Evolutionary conservation across 2,888 invertebrate genomes (phyloP).

Genomic region (Pachycephus smyrnensis): DNA sequence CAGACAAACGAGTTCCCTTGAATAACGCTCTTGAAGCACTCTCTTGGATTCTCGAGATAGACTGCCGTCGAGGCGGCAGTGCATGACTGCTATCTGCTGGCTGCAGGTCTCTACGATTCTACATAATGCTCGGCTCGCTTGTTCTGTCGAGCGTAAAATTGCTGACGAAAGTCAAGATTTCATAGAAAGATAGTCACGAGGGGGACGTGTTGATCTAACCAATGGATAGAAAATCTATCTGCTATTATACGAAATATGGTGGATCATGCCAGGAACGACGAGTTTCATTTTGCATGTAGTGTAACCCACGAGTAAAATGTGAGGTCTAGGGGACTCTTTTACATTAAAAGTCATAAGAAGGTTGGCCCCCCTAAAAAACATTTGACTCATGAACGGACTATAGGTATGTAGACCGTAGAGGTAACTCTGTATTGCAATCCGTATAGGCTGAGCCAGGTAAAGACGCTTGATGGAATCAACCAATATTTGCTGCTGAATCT

Average conservation of each 20-base stretch:
- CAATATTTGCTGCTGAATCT: too few species aligned
- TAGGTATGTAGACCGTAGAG: too few species aligned
- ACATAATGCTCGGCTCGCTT: slow-evolving; percentile 35
- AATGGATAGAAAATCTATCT: not conserved
- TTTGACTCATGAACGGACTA: too few species aligned
- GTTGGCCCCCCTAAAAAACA: too few species aligned
- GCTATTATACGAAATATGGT: too few species aligned
- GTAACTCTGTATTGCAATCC: too few species aligned
- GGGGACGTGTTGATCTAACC: not conserved
- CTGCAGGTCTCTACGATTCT: not conserved
- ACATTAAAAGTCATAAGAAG: too few species aligned
- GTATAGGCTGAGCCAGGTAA: too few species aligned
- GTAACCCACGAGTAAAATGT: not conserved
- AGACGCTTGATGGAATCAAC: too few species aligned
- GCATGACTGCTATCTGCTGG: not conserved
- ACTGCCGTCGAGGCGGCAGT: not conserved
- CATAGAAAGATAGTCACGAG: slow-evolving; percentile 27
- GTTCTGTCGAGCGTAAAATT: slow-evolving; percentile 50
- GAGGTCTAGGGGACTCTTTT: too few species aligned
- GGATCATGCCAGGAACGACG: not conserved
- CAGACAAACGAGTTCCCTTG: not conserved
- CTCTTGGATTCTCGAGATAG: not conserved
- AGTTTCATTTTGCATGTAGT: not conserved
- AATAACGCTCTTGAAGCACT: not conserved
- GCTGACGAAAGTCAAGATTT: slow-evolving; percentile 45